Conservation (phyloP, 2,797 vertebrate genomes). For the Chaenodraco wilsoni region DNA sequence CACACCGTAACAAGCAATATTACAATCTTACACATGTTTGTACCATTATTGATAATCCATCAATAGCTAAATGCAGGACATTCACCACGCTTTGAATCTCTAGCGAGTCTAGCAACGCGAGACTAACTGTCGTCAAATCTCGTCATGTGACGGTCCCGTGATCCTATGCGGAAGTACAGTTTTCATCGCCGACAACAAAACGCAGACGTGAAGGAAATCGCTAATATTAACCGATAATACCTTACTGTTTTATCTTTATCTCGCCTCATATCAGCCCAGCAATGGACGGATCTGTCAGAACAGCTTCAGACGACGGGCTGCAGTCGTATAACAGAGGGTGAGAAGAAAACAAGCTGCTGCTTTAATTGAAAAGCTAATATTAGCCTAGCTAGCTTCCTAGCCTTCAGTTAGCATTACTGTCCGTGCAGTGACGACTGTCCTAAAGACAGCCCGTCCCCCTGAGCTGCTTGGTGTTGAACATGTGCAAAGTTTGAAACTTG, state of each 20-base stretch:
- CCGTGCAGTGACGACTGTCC: background rate
- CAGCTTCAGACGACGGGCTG: constrained; percentile 63
- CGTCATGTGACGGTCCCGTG: constrained; percentile 66
- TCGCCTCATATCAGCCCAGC: background rate
- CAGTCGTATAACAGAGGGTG: constrained; percentile 78
- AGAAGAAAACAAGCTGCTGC: constrained; percentile 11
- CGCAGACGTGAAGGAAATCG: background rate
- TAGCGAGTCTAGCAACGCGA: constrained; percentile 44
- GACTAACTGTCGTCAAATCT: background rate
- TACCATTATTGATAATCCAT: background rate
- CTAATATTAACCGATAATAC: accelerated
- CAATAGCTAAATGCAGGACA: background rate
- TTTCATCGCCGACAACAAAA: constrained; percentile 27
- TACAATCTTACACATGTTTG: background rate
- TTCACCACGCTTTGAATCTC: no score
- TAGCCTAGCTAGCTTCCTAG: constrained; percentile 23
- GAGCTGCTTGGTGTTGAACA: background rate
- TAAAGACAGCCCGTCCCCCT: background rate
- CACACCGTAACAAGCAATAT: no score
- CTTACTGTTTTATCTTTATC: background rate
- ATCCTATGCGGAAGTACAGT: constrained; percentile 55
- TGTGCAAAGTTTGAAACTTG: background rate
- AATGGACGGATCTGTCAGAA: constrained; percentile 76
- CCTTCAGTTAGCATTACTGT: background rate
- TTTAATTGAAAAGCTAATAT: background rate